Evolutionary conservation across 2,113 vertebrate species (phyloP).

Genomic region (Lophius piscatorius): DNA sequence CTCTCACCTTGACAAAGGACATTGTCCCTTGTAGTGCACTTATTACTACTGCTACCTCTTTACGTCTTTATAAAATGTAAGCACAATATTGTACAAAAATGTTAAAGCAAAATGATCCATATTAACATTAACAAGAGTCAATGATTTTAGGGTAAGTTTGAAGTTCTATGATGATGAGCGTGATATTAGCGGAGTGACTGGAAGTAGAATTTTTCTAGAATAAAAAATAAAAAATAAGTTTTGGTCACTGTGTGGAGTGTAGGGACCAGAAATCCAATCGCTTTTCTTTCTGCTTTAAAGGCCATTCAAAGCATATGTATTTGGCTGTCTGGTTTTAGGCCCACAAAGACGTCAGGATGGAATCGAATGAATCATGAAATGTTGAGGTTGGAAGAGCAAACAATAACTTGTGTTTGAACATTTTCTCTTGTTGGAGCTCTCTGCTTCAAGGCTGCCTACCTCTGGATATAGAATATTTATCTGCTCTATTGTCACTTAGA

Average conservation of each 20-base stretch:
- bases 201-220: too few relatives aligned
- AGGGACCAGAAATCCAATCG: neutral
- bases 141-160: too few relatives aligned
- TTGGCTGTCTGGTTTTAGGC: conserved; percentile 31
- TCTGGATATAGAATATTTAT: conserved; percentile 67
- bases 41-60: neutral
- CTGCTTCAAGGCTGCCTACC: conserved; percentile 63
- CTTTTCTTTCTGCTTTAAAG: conserved; percentile 51
- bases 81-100: too few relatives aligned
- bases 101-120: too few relatives aligned
- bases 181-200: too few relatives aligned
- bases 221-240: too few relatives aligned
- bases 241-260: neutral
- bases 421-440: conserved; percentile 53
- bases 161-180: too few relatives aligned
- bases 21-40: neutral
- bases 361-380: conserved; percentile 63
- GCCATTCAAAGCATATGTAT: conserved; percentile 48
- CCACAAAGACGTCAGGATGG: conserved; percentile 36
- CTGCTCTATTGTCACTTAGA: conserved; percentile 50
- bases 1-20: neutral
- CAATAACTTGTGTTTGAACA: conserved; percentile 67
- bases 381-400: conserved; percentile 63
- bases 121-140: too few relatives aligned
- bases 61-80: too few relatives aligned